These are phyloP conservation scores for Spheniscus humboldti DNA, from an alignment of 2,797 vertebrate genomes.

Conservation along the genomic window DNA sequence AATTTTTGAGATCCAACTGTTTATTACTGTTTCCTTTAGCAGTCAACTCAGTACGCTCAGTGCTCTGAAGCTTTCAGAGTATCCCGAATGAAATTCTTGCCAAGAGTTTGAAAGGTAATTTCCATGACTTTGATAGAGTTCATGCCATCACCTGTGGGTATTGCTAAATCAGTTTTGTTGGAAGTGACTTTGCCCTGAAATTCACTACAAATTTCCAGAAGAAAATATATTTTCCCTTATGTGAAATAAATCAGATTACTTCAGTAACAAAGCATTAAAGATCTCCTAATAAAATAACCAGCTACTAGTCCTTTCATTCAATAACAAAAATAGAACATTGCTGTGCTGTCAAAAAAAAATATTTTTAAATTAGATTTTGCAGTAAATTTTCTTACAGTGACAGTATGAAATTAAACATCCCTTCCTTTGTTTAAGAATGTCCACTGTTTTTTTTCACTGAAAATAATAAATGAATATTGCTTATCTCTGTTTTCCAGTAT, in stretches of 20 bases:
- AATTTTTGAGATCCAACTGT: neutral
- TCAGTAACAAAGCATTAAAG: neutral
- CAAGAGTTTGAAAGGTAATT: neutral
- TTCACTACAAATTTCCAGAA: neutral
- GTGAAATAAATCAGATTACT: neutral
- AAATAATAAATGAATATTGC: conserved; percentile 7
- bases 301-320: neutral
- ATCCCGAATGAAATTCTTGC: neutral
- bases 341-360: neutral
- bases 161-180: conserved; percentile 5
- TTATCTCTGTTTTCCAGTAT: neutral
- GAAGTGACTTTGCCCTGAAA: neutral
- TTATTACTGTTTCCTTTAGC: neutral
- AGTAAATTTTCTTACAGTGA: neutral
- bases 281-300: neutral
- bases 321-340: neutral
- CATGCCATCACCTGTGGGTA: conserved; percentile 15
- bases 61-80: neutral
- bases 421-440: neutral
- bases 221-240: neutral
- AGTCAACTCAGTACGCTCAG: neutral
- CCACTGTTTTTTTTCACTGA: neutral
- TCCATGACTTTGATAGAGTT: neutral
- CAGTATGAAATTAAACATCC: neutral
- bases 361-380: neutral